These are phyloP conservation scores for Suncus etruscus DNA, from an alignment of 2,113 vertebrate species.

Conservation along the genomic window DNA sequence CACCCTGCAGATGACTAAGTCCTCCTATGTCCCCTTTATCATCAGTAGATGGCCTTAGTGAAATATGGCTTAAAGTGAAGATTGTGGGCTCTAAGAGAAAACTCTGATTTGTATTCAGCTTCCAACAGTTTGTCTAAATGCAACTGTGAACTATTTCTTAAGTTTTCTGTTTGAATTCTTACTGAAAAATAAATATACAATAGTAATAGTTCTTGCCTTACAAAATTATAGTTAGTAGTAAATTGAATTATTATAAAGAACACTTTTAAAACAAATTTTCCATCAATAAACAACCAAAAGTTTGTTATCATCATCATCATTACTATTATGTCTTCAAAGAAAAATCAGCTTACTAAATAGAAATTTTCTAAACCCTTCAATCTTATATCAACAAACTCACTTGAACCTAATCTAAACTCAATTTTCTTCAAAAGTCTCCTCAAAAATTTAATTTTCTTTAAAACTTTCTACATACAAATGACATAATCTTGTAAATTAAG, in stretches of 20 bases:
- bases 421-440: slow-evolving; percentile 1
- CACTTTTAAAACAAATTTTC: not conserved
- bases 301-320: not conserved
- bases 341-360: not conserved
- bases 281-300: slow-evolving; percentile 7
- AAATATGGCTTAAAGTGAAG: not conserved
- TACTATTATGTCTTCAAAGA: slow-evolving; percentile 4
- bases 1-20: not conserved
- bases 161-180: not conserved
- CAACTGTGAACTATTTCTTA: not conserved
- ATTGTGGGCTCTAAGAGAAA: not conserved
- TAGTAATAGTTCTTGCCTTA: not conserved
- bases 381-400: not conserved
- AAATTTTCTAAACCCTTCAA: slow-evolving; percentile 24
- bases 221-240: slow-evolving; percentile 11
- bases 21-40: not conserved
- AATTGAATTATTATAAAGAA: not conserved
- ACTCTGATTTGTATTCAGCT: not conserved
- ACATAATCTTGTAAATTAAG: not conserved
- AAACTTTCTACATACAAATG: not conserved
- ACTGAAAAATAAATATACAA: not conserved
- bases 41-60: not conserved
- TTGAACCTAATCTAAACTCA: not conserved
- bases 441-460: not conserved
- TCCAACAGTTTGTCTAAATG: not conserved